Conservation (phyloP, 2,113 vertebrate species). For the Ifrita kowaldi region DNA sequence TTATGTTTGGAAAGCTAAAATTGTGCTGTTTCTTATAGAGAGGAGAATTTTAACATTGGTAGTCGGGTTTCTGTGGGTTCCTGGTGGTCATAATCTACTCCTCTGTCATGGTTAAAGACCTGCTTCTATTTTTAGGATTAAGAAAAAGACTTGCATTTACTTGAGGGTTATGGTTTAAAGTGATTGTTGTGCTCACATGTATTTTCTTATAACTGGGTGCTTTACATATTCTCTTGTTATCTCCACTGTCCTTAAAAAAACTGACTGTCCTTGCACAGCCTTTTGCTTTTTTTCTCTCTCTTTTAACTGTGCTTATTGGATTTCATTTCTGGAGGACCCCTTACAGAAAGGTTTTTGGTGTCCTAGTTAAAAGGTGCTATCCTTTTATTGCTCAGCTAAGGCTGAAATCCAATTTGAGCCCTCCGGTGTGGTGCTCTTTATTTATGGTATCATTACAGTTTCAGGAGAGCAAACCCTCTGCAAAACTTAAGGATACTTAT, state of each 20-base stretch:
- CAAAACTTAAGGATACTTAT: constrained; percentile 12
- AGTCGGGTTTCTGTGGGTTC: not conserved
- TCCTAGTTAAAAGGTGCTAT: not conserved
- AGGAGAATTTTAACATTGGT: not conserved
- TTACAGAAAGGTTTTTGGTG: not conserved
- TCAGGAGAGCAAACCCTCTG: not conserved
- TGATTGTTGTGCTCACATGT: not conserved
- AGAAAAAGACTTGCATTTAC: not conserved
- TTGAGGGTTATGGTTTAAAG: not conserved
- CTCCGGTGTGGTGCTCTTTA: not conserved
- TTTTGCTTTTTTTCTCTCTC: not conserved
- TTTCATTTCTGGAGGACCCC: not conserved
- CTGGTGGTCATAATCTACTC: not conserved
- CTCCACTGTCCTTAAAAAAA: not conserved
- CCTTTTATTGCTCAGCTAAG: not conserved
- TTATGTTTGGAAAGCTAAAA: constrained; percentile 8
- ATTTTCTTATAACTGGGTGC: not conserved
- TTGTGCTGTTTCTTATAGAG: not conserved
- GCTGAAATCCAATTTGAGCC: constrained; percentile 17
- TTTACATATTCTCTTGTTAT: not conserved
- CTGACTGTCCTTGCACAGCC: not conserved
- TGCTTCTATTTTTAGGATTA: not conserved
- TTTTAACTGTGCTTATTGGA: constrained; percentile 5
- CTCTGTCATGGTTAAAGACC: not conserved
- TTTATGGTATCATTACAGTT: constrained; percentile 33